phyloP scores from a whole-genome alignment of 2,888 invertebrate genomes.

The Xestia rhomboidea region DNA sequence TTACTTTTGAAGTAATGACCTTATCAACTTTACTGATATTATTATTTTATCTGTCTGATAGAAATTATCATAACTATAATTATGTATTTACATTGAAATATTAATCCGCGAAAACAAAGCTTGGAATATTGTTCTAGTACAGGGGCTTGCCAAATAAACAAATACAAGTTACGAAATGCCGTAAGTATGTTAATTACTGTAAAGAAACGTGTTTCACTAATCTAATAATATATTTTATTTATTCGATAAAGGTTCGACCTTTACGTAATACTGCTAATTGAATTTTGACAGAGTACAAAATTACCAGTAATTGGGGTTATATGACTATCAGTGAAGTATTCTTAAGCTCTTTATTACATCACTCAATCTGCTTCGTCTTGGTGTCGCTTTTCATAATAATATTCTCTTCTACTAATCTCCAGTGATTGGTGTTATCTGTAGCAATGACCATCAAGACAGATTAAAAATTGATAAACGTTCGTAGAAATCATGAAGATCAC shows the following conservation, averaged over 20 bases:
- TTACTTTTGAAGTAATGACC: constrained; percentile 30
- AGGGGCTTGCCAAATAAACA: constrained; percentile 38
- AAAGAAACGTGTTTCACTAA: constrained; percentile 55
- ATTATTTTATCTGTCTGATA: constrained; percentile 16
- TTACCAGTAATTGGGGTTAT: constrained; percentile 13
- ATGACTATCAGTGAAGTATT: constrained; percentile 23
- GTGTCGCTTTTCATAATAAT: constrained; percentile 4
- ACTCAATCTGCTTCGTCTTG: constrained; percentile 10
- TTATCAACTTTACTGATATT: constrained; percentile 14
- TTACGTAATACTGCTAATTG: constrained; percentile 59
- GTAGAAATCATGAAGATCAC: constrained; percentile 23
- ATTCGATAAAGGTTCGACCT: constrained; percentile 26
- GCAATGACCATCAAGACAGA: constrained; percentile 38
- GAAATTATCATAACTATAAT: background rate
- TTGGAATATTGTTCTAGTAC: background rate
- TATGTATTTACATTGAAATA: constrained; percentile 5
- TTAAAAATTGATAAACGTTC: constrained; percentile 36
- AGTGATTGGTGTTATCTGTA: constrained; percentile 38
- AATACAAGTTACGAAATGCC: constrained; percentile 35
- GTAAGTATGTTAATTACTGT: constrained; percentile 48
- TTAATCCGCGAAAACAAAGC: background rate
- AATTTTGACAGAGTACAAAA: constrained; percentile 48
- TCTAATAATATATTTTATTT: constrained; percentile 55
- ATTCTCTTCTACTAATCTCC: constrained; percentile 17
- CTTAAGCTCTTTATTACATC: constrained; percentile 6